Evolutionary conservation across 1,140 invertebrate genomes (phyloP).

Genomic region (Camponotus pennsylvanicus): DNA sequence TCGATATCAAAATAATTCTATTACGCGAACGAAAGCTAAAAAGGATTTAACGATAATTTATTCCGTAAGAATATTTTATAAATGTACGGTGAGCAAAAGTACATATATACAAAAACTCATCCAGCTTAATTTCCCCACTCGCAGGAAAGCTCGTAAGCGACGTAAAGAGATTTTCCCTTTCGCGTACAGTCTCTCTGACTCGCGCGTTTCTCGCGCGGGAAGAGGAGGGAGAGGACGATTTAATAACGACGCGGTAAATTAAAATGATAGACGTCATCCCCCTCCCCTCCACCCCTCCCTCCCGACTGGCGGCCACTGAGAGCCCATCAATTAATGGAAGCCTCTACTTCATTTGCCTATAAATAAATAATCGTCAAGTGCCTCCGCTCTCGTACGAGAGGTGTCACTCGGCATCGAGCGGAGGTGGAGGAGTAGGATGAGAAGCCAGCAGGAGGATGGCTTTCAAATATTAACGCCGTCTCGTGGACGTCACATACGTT

Average conservation of each 20-base stretch:
- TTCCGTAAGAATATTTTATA: not conserved
- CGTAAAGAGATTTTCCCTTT: constrained; percentile 59
- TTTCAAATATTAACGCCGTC: constrained; percentile 79
- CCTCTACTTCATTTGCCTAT: constrained; percentile 83
- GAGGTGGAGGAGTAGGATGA: constrained; percentile 59
- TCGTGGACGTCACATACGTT: constrained; percentile 77
- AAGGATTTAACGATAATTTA: not conserved
- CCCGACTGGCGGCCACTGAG: constrained; percentile 83
- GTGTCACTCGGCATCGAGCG: constrained; percentile 70
- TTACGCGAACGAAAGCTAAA: not conserved
- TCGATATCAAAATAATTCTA: not conserved
- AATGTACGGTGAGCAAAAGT: not conserved
- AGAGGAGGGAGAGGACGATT: constrained; percentile 73
- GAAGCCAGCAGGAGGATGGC: constrained; percentile 72
- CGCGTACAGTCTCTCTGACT: constrained; percentile 60
- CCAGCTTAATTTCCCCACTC: constrained; percentile 17
- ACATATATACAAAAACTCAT: constrained; percentile 12
- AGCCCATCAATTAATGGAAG: constrained; percentile 84
- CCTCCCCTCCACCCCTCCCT: too few relatives aligned
- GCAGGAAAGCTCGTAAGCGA: constrained; percentile 3
- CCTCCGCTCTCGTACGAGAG: constrained; percentile 73
- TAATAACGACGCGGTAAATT: constrained; percentile 84
- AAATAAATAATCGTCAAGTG: constrained; percentile 84
- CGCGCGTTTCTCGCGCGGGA: constrained; percentile 59
- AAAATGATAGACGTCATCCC: constrained; percentile 85